Base-by-base conservation (phyloP, 2,888 invertebrate species). In the Leptothorax acervorum region DNA sequence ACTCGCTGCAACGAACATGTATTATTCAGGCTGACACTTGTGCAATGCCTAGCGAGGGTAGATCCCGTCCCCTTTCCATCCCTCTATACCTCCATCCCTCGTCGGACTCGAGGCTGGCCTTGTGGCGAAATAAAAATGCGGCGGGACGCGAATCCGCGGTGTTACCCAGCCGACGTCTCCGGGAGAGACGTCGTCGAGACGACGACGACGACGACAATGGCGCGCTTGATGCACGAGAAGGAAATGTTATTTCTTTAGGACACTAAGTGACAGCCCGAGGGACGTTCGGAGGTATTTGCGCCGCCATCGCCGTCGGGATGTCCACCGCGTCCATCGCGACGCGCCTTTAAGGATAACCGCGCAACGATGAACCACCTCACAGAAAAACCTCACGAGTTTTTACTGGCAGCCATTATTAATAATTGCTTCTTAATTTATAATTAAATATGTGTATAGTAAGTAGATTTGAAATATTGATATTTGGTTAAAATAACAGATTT, bases 11-110 rank as follows among this genome's bases (percentile, higher is more conserved):
- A 86, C 90, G 89, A 91, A 93, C 92, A 93, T 93, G 93, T 93
- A 94, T 94, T 94, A 94, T 94, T 94, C 94, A 94, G 92, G 85
- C 90, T 93, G 93, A 94, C 94, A 92, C 92, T 90, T 87, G 92
- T 89, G 92, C 90, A 85, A 89, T 91, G 91, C 89, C 89, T 84
- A 87, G 88, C 85, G 81, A 90, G 88, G 88, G 75, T 81, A 71
- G 74, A 82, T 83, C 57, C 85, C 79, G 35, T 57, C 48, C 73
- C 60, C 71, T 45, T 57, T 57, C 35, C 71, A n/a, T 45, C 42
- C 51, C 68, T 31, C 71, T n/a, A 12, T 18, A 3, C 75, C 35
- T 23, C 39, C 11, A 28, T 45, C 48, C 48, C 66, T 35, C 12
- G 75, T 76, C 57, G 79, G 73, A 79, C 79, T 79, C 73, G 87